phyloP scores from a whole-genome alignment of 2,888 invertebrate species.

The Glyphotaelius pellucidus region DNA sequence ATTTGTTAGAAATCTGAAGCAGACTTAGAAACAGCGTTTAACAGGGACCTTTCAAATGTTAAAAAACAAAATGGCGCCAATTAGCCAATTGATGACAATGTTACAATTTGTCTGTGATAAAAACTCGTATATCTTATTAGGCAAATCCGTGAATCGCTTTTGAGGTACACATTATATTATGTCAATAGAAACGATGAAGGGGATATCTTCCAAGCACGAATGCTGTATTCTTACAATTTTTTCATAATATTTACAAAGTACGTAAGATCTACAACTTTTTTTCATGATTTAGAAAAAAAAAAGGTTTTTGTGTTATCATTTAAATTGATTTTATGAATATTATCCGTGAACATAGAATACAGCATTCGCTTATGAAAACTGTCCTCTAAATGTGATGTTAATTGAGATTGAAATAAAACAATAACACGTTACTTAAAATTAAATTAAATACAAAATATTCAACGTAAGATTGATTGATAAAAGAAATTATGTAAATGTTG shows the following conservation, averaged over 20 bases:
- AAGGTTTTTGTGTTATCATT: neutral
- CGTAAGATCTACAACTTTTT: neutral
- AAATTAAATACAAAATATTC: neutral
- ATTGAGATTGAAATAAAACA: neutral
- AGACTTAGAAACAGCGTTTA: too few species aligned
- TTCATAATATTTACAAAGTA: neutral
- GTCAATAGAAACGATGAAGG: neutral
- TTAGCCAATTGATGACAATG: too few species aligned
- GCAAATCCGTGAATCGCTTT: conserved; percentile 40
- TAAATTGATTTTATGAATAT: neutral
- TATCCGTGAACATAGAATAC: neutral
- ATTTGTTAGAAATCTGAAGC: too few species aligned
- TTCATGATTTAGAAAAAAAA: neutral
- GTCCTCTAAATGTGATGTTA: neutral
- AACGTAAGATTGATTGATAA: neutral
- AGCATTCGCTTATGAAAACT: neutral
- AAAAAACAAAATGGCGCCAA: too few species aligned
- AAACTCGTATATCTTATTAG: neutral
- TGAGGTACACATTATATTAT: neutral
- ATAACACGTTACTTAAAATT: neutral
- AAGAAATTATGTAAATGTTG: neutral
- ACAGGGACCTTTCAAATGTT: too few species aligned
- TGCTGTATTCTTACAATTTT: neutral
- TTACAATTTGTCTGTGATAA: too few species aligned
- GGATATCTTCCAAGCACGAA: neutral